Evolutionary conservation across 2,888 invertebrate species (phyloP).

Genomic region (Nephrotoma appendiculata): DNA sequence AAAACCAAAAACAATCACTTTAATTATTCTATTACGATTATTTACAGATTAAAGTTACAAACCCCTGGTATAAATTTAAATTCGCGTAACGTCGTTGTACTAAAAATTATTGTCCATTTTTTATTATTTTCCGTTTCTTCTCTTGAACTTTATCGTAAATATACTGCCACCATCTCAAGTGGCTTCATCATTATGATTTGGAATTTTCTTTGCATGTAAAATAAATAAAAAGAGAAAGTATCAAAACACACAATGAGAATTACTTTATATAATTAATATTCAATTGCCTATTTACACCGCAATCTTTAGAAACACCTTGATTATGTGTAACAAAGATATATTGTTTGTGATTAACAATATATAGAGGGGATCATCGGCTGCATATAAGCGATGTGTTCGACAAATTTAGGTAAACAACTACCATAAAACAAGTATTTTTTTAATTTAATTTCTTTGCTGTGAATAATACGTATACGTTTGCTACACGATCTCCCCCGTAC

Average conservation of each 20-base stretch:
- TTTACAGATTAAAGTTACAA: background rate
- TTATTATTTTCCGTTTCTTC: background rate
- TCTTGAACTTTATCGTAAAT: background rate
- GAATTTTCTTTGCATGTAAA: background rate
- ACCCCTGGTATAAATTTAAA: background rate
- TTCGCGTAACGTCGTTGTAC: background rate
- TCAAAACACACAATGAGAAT: background rate
- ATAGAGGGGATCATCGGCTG: background rate
- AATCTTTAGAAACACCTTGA: background rate
- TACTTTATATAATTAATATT: background rate
- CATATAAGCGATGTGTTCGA: background rate
- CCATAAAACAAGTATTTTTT: background rate
- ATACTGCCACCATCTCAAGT: background rate
- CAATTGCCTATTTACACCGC: background rate
- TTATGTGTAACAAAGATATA: background rate
- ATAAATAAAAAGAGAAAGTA: background rate
- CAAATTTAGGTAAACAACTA: background rate
- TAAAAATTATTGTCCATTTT: background rate
- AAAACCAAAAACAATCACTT: too few relatives aligned
- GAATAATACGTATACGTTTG: background rate
- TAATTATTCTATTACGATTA: too few relatives aligned
- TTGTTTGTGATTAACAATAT: background rate
- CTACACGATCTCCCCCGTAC: background rate
- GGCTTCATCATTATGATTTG: background rate
- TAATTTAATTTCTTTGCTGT: background rate